Evolutionary conservation across 2,797 vertebrate genomes (phyloP), one percentile per base, ranked within the genome.

Genomic region (Todus mexicanus): DNA sequence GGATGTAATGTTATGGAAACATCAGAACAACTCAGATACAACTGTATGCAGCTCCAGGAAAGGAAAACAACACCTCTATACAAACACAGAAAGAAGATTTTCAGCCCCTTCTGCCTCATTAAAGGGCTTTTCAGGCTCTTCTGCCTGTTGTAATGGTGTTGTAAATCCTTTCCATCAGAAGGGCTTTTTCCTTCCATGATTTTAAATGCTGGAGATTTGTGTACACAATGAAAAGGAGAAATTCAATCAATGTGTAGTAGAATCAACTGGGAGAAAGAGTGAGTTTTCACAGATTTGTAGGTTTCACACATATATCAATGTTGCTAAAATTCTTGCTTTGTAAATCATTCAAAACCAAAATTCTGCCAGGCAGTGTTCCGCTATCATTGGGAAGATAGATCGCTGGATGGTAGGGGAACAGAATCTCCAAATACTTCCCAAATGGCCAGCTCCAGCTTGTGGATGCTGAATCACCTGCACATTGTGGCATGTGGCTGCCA

Each of bases 21-120:
- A 65, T 88, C 84, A 92, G 89, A 96, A 90, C 40, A 95, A 82
- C 63, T 27, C 42, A 69, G 89, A 64, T 61, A 51, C 79, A 86
- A 88, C 56, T 64, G 35, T 64, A 45, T 12, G 19, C 11, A 78
- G 14, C 19, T 31, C 20, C 66, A 43, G 15, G 48, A 94, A 89
- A 81, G 12, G 7, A 63, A 89, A 84, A 76, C 17, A 38, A 16
- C 29, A 45, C 56, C 54, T 61, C 23, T 37, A 12, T 29, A 54
- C 15, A 43, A 75, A 38, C 27, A 51, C 11, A 12, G 7, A 60
- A 79, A 66, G 31, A 53, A 70, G 35, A 10, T 37, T 3, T 22
- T 68, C 51, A 64, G 27, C 12, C 33, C 21, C 61, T 85, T 73
- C 47, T 79, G 17, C n/a, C 35, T 82, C 66, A 45, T 31, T 12